Base-by-base conservation (phyloP, 2,113 vertebrate species). In the Syngnathus floridae region DNA sequence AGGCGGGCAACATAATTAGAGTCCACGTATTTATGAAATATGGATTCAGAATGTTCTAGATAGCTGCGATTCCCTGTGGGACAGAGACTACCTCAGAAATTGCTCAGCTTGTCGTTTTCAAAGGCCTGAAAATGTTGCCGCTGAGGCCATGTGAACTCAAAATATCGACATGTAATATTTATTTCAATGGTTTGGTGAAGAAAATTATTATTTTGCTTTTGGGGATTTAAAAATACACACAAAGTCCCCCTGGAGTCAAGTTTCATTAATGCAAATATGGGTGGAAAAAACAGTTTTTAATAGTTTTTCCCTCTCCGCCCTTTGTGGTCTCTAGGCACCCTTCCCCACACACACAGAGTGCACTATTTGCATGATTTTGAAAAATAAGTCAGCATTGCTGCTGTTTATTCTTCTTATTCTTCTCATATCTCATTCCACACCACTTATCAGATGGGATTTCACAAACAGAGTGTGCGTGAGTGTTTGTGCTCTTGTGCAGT, bases 21-120 rank as follows among this genome's bases (percentile, higher is more conserved):
- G 51, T 65, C 75, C 68, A 57, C 62, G 62, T 81, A 41, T 65
- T 79, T 26, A 88, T 88, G 14, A 86, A 88, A 85, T 76, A 88
- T 86, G 72, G 62, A 88, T 74, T 17, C 5, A 49, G 22, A 56
- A 69, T 72, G 38, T 61, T 58, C 73, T 69, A 35, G 22, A 71
- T 76, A 73, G 43, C 68, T 66, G 71, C 19, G 56, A 71, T 71
- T 72, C 75, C 63, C 56, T 55, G 67, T 63, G 31, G 59, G 43
- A 63, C 46, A 31, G 60, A 66, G 73, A 74, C 74, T 43, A 67
- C 46, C 8, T 51, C 21, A 17, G 37, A 37, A 7, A 31, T 31
- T 40, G 60, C 21, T 4, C 37, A 70, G 64, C 75, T 35, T 63
- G 31, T 76, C 38, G 49, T 40, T 46, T 62, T 72, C 22, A 19